These are phyloP conservation scores for Stigmatopora argus DNA, from an alignment of 2,113 vertebrate genomes.

Conservation along the genomic window DNA sequence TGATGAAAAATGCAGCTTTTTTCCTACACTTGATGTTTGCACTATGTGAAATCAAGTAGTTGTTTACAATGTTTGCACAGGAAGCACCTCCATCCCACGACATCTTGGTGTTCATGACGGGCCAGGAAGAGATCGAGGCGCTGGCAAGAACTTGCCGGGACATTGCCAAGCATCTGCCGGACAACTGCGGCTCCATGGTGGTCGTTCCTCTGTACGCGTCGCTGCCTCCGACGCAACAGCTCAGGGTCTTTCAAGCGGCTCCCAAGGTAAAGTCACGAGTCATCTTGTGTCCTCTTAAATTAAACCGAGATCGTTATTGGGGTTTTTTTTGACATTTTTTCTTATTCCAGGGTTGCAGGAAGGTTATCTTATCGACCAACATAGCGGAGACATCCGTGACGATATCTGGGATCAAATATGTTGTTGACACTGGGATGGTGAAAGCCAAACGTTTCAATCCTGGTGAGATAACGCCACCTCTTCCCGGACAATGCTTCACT, in stretches of 20 bases:
- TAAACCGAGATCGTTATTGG: background rate
- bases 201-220: conserved; percentile 91
- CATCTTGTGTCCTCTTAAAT: background rate
- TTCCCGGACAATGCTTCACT: background rate
- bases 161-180: conserved; percentile 84
- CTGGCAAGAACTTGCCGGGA: conserved; percentile 90
- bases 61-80: conserved; percentile 52
- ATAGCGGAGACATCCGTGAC: conserved; percentile 96
- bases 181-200: conserved; percentile 75
- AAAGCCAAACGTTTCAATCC: conserved; percentile 95
- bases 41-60: too few species aligned
- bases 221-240: conserved; percentile 84
- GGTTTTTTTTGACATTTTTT: background rate
- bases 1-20: background rate
- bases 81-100: conserved; percentile 85
- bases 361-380: conserved; percentile 95
- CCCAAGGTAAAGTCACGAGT: conserved; percentile 74
- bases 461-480: conserved; percentile 66
- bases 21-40: too few species aligned
- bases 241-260: conserved; percentile 84
- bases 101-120: conserved; percentile 94
- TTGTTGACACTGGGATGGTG: conserved; percentile 96
- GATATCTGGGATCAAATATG: conserved; percentile 89
- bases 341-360: conserved; percentile 80
- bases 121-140: conserved; percentile 96